phyloP scores from a whole-genome alignment of 2,888 invertebrate species.

The Drosophila vallismaia region DNA sequence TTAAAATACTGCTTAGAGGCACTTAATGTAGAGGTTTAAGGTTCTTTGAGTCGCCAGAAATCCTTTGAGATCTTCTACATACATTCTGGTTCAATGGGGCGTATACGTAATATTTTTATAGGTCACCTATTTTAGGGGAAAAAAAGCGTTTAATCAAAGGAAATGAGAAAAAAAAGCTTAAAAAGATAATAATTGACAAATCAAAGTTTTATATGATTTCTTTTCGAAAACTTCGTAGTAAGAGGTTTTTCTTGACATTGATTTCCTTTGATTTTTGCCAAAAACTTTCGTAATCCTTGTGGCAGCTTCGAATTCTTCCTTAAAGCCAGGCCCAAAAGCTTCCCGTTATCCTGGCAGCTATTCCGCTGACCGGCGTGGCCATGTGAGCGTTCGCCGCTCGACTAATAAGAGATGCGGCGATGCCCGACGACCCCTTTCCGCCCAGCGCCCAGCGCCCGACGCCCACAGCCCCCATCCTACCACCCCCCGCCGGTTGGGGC shows the following conservation, averaged over 20 bases:
- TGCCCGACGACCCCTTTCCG: constrained; percentile 36
- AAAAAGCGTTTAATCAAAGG: not conserved
- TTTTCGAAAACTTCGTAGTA: not conserved
- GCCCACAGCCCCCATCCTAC: not conserved
- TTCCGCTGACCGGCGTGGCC: constrained; percentile 36
- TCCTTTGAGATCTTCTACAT: not conserved
- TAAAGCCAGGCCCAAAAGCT: not conserved
- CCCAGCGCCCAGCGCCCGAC: constrained; percentile 7
- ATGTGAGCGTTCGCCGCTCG: constrained; percentile 56
- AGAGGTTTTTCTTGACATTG: not conserved
- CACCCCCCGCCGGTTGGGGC: not conserved
- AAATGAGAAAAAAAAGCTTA: not conserved
- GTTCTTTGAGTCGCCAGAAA: not conserved
- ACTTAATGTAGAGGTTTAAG: not conserved
- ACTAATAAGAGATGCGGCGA: constrained; percentile 60
- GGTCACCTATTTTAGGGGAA: not conserved
- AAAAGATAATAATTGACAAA: not conserved
- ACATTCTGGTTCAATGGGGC: not conserved
- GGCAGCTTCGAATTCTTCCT: not conserved
- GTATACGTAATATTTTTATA: not conserved
- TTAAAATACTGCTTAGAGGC: not conserved
- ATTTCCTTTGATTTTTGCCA: not conserved
- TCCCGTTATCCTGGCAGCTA: not conserved
- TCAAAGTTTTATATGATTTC: too few relatives aligned
- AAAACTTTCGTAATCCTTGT: not conserved